These are phyloP conservation scores for Tribolium castaneum DNA, from an alignment of 1,140 invertebrate species.

Conservation along the genomic window DNA sequence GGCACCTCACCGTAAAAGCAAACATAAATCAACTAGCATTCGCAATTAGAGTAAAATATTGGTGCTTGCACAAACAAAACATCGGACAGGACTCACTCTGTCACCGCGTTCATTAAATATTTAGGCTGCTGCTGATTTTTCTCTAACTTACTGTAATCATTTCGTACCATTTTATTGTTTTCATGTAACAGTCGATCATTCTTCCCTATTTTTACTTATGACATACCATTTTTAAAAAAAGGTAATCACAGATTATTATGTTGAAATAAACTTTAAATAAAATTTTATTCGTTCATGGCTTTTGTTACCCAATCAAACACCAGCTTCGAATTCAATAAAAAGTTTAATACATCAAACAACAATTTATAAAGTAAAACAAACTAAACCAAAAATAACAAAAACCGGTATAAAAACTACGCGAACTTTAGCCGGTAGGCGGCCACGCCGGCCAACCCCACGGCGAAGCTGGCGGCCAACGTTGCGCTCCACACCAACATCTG, in stretches of 20 bases:
- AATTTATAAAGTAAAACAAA: not conserved
- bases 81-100: not conserved
- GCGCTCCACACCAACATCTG: conserved; percentile 68
- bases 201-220: conserved; percentile 30
- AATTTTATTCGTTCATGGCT: conserved; percentile 18
- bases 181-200: conserved; percentile 8
- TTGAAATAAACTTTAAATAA: conserved; percentile 32
- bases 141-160: not conserved
- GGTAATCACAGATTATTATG: conserved; percentile 24
- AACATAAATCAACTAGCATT: conserved; percentile 40
- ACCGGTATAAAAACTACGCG: conserved; percentile 13
- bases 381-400: not conserved
- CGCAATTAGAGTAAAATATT: conserved; percentile 47
- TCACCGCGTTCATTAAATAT: not conserved
- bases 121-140: conserved; percentile 6
- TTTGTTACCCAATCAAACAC: not conserved
- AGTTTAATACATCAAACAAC: conserved; percentile 5
- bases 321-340: not conserved
- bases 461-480: conserved; percentile 69
- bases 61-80: conserved; percentile 46
- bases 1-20: conserved; percentile 14
- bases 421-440: conserved; percentile 71
- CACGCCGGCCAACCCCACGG: conserved; percentile 70
- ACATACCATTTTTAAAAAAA: conserved; percentile 35
- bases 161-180: conserved; percentile 14